A percentile compares a stretch with the other conserved stretches of the same genome.
Conservation (phyloP, 1,140 invertebrate genomes). For the Saccostrea echinata region DNA sequence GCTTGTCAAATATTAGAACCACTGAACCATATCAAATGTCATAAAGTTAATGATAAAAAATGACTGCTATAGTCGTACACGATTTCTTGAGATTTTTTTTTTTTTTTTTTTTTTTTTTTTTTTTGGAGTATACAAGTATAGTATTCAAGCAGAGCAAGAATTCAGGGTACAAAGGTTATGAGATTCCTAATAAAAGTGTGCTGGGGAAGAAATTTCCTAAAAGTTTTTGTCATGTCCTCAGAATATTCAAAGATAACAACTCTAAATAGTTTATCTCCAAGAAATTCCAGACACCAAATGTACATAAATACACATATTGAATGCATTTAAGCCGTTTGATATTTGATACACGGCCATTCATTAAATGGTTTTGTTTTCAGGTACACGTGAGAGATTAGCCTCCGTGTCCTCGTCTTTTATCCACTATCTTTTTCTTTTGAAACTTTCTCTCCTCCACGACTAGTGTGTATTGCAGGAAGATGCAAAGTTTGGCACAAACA, state of each 20-base stretch:
- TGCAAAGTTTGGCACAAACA: constrained; percentile 25
- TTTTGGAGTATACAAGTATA: too few species aligned
- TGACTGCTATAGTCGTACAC: too few species aligned
- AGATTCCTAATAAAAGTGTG: too few species aligned
- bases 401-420: background rate
- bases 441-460: background rate
- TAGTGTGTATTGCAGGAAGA: constrained; percentile 31
- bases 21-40: too few species aligned
- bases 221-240: constrained; percentile 4
- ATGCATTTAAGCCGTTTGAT: constrained; percentile 37
- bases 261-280: constrained; percentile 17
- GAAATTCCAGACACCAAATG: constrained; percentile 36
- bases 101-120: too few species aligned
- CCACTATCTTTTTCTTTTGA: constrained; percentile 33
- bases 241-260: background rate
- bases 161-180: too few species aligned
- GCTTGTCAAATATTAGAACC: too few species aligned
- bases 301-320: constrained; percentile 34
- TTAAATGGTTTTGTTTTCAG: constrained; percentile 32
- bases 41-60: too few species aligned
- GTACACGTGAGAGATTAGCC: constrained; percentile 22
- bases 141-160: too few species aligned
- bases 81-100: too few species aligned
- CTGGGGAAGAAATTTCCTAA: too few species aligned
- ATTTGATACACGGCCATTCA: constrained; percentile 21